phyloP scores from a whole-genome alignment of 2,797 vertebrate genomes.

The Clarias pachynema region DNA sequence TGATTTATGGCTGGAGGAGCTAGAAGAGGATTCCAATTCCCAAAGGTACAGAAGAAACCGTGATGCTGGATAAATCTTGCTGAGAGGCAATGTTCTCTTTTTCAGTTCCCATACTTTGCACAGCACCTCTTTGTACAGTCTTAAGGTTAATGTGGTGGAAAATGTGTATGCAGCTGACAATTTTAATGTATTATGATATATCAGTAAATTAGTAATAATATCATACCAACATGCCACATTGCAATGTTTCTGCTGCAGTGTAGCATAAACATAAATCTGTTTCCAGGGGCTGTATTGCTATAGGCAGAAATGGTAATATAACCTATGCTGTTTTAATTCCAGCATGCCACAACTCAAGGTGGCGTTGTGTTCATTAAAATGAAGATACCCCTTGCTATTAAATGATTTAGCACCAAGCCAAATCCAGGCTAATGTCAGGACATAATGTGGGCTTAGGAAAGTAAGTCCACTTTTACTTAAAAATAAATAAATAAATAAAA shows the following conservation, averaged over 20 bases:
- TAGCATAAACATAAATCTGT: neutral
- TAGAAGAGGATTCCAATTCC: conserved; percentile 71
- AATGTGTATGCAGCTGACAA: conserved; percentile 27
- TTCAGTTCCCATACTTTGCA: conserved; percentile 59
- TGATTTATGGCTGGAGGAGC: conserved; percentile 76
- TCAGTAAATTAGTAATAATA: conserved; percentile 18
- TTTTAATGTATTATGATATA: conserved; percentile 9
- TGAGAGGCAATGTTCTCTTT: conserved; percentile 65
- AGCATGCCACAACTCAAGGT: conserved; percentile 30
- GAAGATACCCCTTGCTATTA: conserved; percentile 12
- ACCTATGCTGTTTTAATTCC: conserved; percentile 24
- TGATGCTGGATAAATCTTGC: conserved; percentile 66
- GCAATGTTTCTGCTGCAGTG: neutral
- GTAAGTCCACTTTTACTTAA: neutral
- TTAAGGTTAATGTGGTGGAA: conserved; percentile 29
- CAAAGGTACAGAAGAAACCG: conserved; percentile 61
- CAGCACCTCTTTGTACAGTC: conserved; percentile 51
- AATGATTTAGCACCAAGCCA: too few species aligned
- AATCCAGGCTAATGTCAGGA: neutral
- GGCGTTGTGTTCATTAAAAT: conserved; percentile 28
- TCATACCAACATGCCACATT: conserved; percentile 10
- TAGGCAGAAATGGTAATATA: neutral
- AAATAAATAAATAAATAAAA: too few species aligned
- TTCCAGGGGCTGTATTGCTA: neutral
- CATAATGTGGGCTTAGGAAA: neutral